A percentile compares a stretch with the other conserved stretches of the same genome.
Evolutionary conservation across 2,888 invertebrate species (phyloP).

Genomic region (Bellardia bayeri): DNA sequence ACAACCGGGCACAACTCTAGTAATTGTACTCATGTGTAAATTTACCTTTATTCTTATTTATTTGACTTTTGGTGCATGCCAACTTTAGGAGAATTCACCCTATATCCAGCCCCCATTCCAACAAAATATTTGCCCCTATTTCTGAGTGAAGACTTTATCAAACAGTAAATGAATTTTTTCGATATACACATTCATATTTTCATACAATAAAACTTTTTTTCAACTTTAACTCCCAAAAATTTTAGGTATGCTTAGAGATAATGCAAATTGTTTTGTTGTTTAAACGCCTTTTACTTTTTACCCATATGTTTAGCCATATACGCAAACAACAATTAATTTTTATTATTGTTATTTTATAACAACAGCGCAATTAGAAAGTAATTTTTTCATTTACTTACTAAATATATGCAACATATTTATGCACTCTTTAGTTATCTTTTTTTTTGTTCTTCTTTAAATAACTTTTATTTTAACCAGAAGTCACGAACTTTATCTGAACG

Average conservation of each 20-base stretch:
- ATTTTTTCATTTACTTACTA: conserved; percentile 54
- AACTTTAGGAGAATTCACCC: no score
- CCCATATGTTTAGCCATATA: no score
- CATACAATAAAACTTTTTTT: neutral
- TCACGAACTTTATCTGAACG: conserved; percentile 39
- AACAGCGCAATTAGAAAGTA: conserved; percentile 18
- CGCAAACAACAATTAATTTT: neutral
- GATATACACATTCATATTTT: conserved; percentile 17
- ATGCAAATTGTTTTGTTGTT: neutral
- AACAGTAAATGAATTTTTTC: neutral
- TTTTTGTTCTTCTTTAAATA: neutral
- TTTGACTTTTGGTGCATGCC: no score
- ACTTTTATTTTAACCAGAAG: neutral
- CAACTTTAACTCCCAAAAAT: neutral
- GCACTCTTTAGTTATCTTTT: conserved; percentile 1
- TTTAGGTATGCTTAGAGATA: neutral
- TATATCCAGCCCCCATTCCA: no score
- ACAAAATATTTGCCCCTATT: neutral
- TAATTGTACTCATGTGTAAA: no score
- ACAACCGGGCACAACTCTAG: no score
- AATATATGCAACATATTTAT: conserved; percentile 64
- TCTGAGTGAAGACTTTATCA: neutral
- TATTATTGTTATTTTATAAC: neutral
- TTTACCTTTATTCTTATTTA: no score
- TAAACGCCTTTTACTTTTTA: neutral